Evolutionary conservation across 1,140 invertebrate genomes (phyloP), one percentile per base, ranked within the genome.

Genomic region (Wasmannia auropunctata): DNA sequence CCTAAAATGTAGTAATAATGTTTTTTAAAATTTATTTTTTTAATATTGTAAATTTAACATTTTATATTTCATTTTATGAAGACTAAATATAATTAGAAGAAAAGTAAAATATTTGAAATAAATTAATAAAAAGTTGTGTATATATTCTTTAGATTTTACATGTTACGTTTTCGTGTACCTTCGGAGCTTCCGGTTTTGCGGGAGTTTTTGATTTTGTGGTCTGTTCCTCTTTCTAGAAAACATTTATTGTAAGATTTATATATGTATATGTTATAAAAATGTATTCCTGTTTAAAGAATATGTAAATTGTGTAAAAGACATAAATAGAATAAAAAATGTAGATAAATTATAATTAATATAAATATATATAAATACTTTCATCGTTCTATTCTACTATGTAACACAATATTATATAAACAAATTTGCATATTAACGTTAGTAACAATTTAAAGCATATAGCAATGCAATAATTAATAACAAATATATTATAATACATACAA

Each of bases 101-200:
- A 19, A 31, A 56, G 0, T 43, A 22, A 65, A 60, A 58, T 65
- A 46, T 83, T 34, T 60, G n/a, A 80, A n/a, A 79, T 10, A 54
- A 25, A 1, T 8, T 51, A 6, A 34, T 46, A 0, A 46, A 46
- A 72, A 25, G 19, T 51, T 51, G 19, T 6, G 19, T 1, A 51
- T 19, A 19, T 46, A 14, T 46, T 46, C n/a, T n/a, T n/a, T n/a
- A n/a, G 43, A 49, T 22, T 80, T 80, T 28, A 4, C 40, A 56
- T 69, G 3, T 28, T 81, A 25, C 72, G 37, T 3, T 49, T 86
- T 86, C 31, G 31, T 81, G 56, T 89, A 90, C 90, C 85, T 89
- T 86, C 31, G 84, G 54, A 91, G 92, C 54, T 88, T 90, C 85
- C 1, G 75, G 54, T 88, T 92, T 93, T 60, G 63, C 86, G 34